Conservation (phyloP, 2,888 invertebrate species). For the Pristionchus exspectatus region DNA sequence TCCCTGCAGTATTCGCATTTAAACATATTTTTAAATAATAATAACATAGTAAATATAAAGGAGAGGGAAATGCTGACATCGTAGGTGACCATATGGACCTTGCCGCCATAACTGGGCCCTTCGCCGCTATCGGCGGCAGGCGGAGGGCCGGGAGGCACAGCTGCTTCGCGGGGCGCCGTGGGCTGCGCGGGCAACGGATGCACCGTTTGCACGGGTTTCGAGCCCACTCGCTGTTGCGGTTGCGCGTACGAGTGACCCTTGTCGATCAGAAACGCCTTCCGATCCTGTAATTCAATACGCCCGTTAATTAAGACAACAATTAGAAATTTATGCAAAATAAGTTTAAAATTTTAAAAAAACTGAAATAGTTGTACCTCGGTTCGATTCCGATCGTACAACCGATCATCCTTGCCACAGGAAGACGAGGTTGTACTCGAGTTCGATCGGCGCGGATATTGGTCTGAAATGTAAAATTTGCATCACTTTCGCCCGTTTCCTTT, state of each 20-base stretch:
- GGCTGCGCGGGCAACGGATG: constrained; percentile 59
- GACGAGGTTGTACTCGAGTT: constrained; percentile 37
- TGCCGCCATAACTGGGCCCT: constrained; percentile 33
- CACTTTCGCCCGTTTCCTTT: neutral
- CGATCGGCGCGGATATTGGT: constrained; percentile 41
- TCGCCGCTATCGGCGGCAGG: constrained; percentile 10
- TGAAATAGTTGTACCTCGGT: neutral
- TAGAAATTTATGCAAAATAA: neutral
- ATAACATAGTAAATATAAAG: neutral
- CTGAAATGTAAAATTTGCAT: neutral
- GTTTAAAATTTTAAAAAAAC: neutral
- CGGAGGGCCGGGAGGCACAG: neutral
- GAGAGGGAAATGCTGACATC: neutral
- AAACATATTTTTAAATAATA: neutral
- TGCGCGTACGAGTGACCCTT: constrained; percentile 56
- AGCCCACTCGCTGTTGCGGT: constrained; percentile 66
- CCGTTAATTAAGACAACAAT: too few species aligned
- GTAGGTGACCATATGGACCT: constrained; percentile 51
- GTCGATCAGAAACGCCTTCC: constrained; percentile 20
- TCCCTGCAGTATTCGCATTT: neutral
- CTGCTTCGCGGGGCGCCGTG: constrained; percentile 16
- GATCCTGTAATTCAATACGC: neutral
- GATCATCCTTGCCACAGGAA: constrained; percentile 47
- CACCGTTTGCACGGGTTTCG: constrained; percentile 67
- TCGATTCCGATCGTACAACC: constrained; percentile 35